Conservation (phyloP, 2,113 vertebrate genomes). For the Sapayoa aenigma region DNA sequence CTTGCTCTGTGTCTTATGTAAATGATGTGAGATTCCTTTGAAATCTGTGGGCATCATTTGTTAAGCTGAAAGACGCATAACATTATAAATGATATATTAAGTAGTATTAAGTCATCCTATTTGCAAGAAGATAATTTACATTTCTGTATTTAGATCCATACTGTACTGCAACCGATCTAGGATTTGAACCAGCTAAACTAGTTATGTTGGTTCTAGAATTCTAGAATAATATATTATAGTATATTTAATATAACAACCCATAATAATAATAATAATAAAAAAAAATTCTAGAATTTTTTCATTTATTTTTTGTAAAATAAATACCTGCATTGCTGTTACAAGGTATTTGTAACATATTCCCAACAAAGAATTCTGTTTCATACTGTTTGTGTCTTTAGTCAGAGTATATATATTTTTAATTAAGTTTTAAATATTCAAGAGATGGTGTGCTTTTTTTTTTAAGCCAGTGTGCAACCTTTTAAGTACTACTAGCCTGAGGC, state of each 20-base stretch:
- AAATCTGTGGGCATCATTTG: not conserved
- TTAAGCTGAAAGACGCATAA: not conserved
- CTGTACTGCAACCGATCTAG: not conserved
- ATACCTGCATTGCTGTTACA: not conserved
- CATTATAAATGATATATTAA: not conserved
- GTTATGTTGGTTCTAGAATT: not conserved
- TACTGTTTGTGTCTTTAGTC: not conserved
- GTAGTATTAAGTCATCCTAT: not conserved
- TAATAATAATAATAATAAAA: no score
- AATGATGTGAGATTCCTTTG: not conserved
- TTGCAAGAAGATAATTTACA: not conserved
- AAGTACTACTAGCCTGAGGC: not conserved
- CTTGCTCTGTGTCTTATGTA: not conserved
- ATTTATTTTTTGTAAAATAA: not conserved
- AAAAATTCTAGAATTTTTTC: not conserved
- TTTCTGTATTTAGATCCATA: not conserved
- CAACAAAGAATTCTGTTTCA: not conserved
- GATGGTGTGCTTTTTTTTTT: not conserved
- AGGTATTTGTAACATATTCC: not conserved
- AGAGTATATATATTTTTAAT: not conserved
- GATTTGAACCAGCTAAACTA: not conserved
- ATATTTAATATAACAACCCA: no score
- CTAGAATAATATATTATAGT: no score
- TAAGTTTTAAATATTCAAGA: conserved; percentile 6
- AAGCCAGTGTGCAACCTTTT: not conserved